Conservation (phyloP, 2,797 vertebrate genomes). For the Phoebastria nigripes region DNA sequence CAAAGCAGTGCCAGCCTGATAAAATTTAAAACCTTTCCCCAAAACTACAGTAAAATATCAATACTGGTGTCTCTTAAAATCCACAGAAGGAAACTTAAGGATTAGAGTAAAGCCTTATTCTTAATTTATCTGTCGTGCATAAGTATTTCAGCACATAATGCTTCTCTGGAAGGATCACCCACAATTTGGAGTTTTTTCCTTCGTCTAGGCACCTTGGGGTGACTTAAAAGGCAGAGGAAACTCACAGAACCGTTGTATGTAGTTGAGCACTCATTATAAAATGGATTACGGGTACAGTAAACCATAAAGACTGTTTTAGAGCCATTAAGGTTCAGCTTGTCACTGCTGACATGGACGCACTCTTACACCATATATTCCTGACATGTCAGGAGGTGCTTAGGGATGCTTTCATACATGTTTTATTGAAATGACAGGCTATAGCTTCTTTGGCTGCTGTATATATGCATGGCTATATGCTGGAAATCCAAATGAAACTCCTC, state of each 20-base stretch:
- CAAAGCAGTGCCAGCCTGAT: background rate
- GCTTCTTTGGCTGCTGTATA: background rate
- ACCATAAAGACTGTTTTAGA: slow-evolving; percentile 57
- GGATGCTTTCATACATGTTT: slow-evolving; percentile 61
- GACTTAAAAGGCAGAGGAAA: slow-evolving; percentile 29
- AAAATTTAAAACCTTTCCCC: background rate
- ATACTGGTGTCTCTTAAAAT: background rate
- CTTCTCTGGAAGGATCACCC: slow-evolving; percentile 1
- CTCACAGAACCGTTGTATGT: background rate
- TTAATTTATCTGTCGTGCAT: background rate
- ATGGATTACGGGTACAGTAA: slow-evolving; percentile 30
- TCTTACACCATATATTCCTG: slow-evolving; percentile 42
- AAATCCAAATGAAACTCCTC: slow-evolving; percentile 37
- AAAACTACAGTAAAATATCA: background rate
- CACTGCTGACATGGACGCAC: slow-evolving; percentile 45
- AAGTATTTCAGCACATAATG: background rate
- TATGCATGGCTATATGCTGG: background rate
- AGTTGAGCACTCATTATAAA: slow-evolving; percentile 54
- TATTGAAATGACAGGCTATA: slow-evolving; percentile 63
- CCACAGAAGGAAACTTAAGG: slow-evolving; percentile 23
- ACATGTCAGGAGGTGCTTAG: slow-evolving; percentile 53
- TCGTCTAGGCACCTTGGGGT: background rate
- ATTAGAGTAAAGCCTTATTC: slow-evolving; percentile 42
- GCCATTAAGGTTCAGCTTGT: slow-evolving; percentile 60
- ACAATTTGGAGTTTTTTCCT: background rate